phyloP scores from a whole-genome alignment of 2,797 vertebrate genomes.

The Neosilurus hyrtlii region DNA sequence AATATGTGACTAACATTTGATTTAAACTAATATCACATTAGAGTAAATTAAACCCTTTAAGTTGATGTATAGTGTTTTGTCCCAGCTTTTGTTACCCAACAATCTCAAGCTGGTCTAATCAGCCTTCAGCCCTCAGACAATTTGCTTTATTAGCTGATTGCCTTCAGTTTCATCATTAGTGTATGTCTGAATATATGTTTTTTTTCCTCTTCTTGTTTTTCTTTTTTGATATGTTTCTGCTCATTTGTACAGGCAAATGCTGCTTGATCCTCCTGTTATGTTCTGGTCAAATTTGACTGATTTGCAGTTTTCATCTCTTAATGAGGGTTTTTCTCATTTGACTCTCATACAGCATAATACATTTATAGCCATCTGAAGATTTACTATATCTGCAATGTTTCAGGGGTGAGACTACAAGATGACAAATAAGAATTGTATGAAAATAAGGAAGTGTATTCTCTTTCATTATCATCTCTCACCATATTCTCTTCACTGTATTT shows the following conservation, averaged over 20 bases:
- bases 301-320: slow-evolving; percentile 1
- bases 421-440: neutral
- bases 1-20: neutral
- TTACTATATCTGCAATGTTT: neutral
- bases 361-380: neutral
- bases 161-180: slow-evolving; percentile 10
- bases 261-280: neutral
- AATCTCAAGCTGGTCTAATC: neutral
- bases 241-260: neutral
- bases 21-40: neutral
- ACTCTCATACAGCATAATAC: neutral
- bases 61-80: neutral
- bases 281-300: neutral
- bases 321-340: neutral
- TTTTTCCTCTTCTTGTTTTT: neutral
- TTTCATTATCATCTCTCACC: neutral
- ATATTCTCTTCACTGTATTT: neutral
- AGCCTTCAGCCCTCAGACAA: neutral
- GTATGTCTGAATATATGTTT: slow-evolving; percentile 6
- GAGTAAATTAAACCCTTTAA: neutral
- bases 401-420: neutral
- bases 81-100: neutral
- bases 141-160: slow-evolving; percentile 4
- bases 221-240: neutral
- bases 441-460: no score